Conservation (phyloP, 2,797 vertebrate species). For the Florisuga fusca region DNA sequence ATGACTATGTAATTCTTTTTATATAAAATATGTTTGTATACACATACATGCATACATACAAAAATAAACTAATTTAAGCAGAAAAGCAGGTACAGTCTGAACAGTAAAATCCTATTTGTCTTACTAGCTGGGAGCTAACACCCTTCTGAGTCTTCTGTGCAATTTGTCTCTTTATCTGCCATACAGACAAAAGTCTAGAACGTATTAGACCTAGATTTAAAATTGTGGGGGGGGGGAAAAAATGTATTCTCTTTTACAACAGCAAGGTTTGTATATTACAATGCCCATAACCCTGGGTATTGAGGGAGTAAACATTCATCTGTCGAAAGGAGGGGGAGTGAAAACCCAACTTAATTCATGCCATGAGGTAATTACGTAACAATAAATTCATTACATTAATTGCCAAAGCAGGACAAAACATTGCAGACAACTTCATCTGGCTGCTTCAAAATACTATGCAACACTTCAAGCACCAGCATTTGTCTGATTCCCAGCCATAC, state of each 20-base stretch:
- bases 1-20: neutral
- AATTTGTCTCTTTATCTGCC: constrained; percentile 1
- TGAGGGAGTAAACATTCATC: neutral
- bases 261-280: neutral
- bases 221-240: neutral
- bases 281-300: neutral
- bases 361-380: neutral
- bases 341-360: neutral
- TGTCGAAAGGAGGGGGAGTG: neutral
- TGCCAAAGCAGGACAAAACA: neutral
- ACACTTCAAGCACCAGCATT: rapidly evolving
- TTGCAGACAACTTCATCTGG: neutral
- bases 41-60: neutral
- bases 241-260: neutral
- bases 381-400: neutral
- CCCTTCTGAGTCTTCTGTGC: neutral
- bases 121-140: neutral
- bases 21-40: neutral
- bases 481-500: neutral
- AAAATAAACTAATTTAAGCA: neutral
- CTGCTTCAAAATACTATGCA: neutral
- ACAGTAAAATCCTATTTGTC: neutral
- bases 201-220: neutral
- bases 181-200: neutral
- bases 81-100: neutral